Base-by-base conservation (phyloP, 2,888 invertebrate species). In the Dermolepida albohirtum region DNA sequence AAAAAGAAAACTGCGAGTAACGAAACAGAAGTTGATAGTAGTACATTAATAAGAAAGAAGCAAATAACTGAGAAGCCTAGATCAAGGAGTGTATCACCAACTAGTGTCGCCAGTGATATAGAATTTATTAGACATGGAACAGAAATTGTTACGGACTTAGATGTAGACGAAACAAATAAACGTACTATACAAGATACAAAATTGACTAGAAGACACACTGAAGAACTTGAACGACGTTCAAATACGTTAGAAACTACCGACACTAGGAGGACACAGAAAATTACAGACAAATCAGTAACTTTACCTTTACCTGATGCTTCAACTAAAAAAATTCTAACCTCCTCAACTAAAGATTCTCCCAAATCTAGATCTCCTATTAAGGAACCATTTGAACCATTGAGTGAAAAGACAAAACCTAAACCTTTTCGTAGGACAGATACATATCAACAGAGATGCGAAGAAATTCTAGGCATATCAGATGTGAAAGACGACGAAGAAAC, bases 391-490 rank as follows among this genome's bases (percentile, higher is more conserved):
- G 75, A 22, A 27, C 12, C 17, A 76, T 76, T 55, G 79, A 79
- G 40, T 76, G 81, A 74, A 69, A 78, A 79, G 6, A 78, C 84
- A 0, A 87, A 86, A 73, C 77, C 83, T 22, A 88, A 87, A 73
- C 87, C 88, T 43, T 87, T 89, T 0, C 87, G 87, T 71, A 85
- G 90, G 74, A 87, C 89, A 41, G 91, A 92, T 80, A 91, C 91
- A 1, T 92, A 91, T 71, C 91, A 91, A 79, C 91, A 91, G 79
- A 85, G 91, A 39, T 91, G 91, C 73, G 86, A 89, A 41, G 88
- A 90, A 76, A 91, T 91, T 74, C 84, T 91, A 43, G 91, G 91
- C 2, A 89, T 91, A 84, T 81, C 85, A 54, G 84, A 85, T 66
- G 81, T 82, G 65, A 82, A 82, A 39, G 82, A 78, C 0, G 78